These are phyloP conservation scores for Homalodisca vitripennis DNA, from an alignment of 1,140 invertebrate genomes.

Conservation along the genomic window DNA sequence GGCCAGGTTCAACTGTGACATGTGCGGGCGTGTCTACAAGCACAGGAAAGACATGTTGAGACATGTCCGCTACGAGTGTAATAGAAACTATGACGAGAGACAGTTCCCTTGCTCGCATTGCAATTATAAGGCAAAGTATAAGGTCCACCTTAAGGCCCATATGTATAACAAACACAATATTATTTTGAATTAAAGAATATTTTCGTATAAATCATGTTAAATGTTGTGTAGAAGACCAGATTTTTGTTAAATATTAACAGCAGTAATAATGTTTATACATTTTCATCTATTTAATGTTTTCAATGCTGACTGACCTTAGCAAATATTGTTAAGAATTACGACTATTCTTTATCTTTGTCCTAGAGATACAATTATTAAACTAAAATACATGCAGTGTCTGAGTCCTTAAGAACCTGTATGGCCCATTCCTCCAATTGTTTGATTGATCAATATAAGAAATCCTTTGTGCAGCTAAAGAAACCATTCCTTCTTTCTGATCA, in stretches of 20 bases:
- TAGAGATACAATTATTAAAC: no score
- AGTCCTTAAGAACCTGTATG: no score
- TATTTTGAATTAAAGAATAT: neutral
- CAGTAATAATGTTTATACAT: neutral
- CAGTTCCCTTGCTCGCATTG: constrained; percentile 48
- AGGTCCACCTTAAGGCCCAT: constrained; percentile 46
- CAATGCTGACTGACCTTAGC: no score
- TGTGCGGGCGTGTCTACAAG: constrained; percentile 36
- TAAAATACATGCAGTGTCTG: no score
- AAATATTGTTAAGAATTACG: no score
- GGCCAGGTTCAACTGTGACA: constrained; percentile 18
- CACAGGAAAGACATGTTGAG: constrained; percentile 41
- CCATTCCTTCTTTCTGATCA: no score
- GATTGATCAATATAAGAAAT: no score
- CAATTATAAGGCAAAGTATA: constrained; percentile 40
- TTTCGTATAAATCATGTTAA: neutral
- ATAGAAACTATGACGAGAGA: constrained; percentile 45
- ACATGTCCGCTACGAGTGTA: constrained; percentile 52
- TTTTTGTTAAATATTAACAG: neutral
- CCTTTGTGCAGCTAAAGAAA: no score
- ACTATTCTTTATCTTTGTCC: no score
- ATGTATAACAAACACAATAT: no score
- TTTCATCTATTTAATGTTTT: no score
- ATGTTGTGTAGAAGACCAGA: neutral
- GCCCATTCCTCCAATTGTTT: no score